These are phyloP conservation scores for Panagrolaimus sp. DNA, from an alignment of 1,140 invertebrate species.

Conservation along the genomic window DNA sequence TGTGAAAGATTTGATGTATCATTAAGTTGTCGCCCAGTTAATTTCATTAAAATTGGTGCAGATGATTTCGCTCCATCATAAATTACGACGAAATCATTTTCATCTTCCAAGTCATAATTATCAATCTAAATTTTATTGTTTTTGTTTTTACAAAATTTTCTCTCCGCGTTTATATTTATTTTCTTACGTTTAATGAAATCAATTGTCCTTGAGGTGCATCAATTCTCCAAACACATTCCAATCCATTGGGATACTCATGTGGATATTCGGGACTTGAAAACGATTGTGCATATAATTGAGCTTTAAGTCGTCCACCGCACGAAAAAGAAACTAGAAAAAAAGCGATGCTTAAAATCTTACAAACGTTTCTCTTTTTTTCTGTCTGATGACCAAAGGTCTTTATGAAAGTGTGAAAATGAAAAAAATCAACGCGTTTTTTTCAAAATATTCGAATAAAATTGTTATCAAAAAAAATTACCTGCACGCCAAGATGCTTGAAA, in stretches of 20 bases:
- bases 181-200: slow-evolving; percentile 45
- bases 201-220: slow-evolving; percentile 67
- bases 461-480: slow-evolving; percentile 58
- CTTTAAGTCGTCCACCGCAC: slow-evolving; percentile 41
- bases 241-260: slow-evolving; percentile 79
- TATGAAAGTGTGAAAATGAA: background rate
- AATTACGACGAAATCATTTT: slow-evolving; percentile 78
- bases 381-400: slow-evolving; percentile 22
- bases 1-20: slow-evolving; percentile 52
- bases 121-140: slow-evolving; percentile 65
- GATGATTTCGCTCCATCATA: slow-evolving; percentile 80
- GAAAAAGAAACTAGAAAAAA: slow-evolving; percentile 32
- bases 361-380: slow-evolving; percentile 3
- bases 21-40: slow-evolving; percentile 76
- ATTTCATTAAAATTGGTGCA: slow-evolving; percentile 71
- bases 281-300: slow-evolving; percentile 28
- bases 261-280: slow-evolving; percentile 74
- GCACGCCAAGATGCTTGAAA: slow-evolving; percentile 66
- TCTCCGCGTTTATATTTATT: background rate
- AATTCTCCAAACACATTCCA: slow-evolving; percentile 86
- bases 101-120: slow-evolving; percentile 77
- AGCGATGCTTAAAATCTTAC: background rate
- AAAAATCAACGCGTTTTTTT: background rate
- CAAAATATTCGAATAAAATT: background rate
- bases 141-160: background rate